Evolutionary conservation across 2,113 vertebrate genomes (phyloP).

Genomic region (Carassius gibelio): DNA sequence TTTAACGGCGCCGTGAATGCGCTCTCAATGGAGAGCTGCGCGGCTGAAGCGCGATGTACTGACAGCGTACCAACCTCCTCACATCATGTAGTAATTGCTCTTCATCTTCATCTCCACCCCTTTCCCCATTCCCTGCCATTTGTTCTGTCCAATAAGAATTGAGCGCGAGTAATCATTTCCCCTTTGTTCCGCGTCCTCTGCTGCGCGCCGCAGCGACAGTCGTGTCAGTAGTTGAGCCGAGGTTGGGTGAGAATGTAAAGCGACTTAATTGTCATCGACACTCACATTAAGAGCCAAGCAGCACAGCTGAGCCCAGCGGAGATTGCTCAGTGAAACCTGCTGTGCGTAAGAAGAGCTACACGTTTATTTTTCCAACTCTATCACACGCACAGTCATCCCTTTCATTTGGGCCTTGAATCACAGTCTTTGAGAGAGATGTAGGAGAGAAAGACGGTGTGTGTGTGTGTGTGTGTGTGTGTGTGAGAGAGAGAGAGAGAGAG

Average conservation of each 20-base stretch:
- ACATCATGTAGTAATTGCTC: conserved; percentile 73
- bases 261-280: conserved; percentile 78
- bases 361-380: background rate
- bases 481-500: conserved; percentile 32
- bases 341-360: conserved; percentile 31
- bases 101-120: conserved; percentile 64
- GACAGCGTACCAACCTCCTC: conserved; percentile 52
- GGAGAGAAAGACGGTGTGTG: conserved; percentile 34
- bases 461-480: conserved; percentile 35
- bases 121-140: conserved; percentile 58
- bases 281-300: conserved; percentile 76
- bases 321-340: conserved; percentile 70
- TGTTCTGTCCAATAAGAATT: conserved; percentile 60
- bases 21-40: conserved; percentile 19
- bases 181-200: conserved; percentile 61
- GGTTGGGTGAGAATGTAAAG: conserved; percentile 44
- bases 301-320: conserved; percentile 72
- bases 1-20: conserved; percentile 49
- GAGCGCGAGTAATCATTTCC: conserved; percentile 68
- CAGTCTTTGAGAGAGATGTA: conserved; percentile 8
- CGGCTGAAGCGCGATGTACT: conserved; percentile 7
- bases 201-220: conserved; percentile 62
- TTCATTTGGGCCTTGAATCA: conserved; percentile 33
- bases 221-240: conserved; percentile 65
- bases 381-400: conserved; percentile 24